Evolutionary conservation across 2,797 vertebrate species (phyloP), one percentile per base, ranked within the genome.

Genomic region (Phylloscopus collybita): DNA sequence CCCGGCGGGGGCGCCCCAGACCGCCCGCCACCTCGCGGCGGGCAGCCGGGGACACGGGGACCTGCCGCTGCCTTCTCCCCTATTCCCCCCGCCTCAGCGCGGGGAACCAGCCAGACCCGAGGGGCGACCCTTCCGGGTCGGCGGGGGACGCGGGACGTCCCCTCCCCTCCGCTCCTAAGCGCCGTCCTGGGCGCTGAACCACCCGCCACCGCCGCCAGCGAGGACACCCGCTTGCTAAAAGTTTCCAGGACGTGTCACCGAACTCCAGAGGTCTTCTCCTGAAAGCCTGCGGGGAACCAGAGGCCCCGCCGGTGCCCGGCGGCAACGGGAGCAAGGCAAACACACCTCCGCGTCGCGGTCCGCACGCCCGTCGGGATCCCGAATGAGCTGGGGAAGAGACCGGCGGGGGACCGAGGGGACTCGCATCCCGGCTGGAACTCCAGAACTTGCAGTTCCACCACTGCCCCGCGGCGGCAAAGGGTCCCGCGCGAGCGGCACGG

Each of bases 211-310:
- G 45, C 74, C 36, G 51, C 29, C 83, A 30, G 62, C 57, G 85
- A 91, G 76, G 67, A 90, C 59, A 54, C 53, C 79, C 59, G 21
- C 82, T 71, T 10, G 25, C 57, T 71, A 90, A 93, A 97, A 96
- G 96, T 96, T 97, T 91, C 72, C 53, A 45, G 88, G 91, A 84
- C 64, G n/a, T 32, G 84, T 11, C 88, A 59, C 69, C 12, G 60
- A 88, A 95, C 90, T 96, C 86, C 86, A 40, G 80, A 69, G 73
- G 38, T 87, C 88, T 80, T 71, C 66, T 27, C 10, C 57, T 17
- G 57, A 59, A 70, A 80, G 26, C 73, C 80, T 18, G 32, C 59
- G 75, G 89, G 81, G 36, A 84, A 19, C 50, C 34, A 51, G 57
- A 65, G 60, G 40, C 67, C 44, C 73, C 80, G 40, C 75, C 57